A percentile compares a stretch with the other conserved stretches of the same genome.
Conservation (phyloP, 2,888 invertebrate species). For the Asteroscopus sphinx region DNA sequence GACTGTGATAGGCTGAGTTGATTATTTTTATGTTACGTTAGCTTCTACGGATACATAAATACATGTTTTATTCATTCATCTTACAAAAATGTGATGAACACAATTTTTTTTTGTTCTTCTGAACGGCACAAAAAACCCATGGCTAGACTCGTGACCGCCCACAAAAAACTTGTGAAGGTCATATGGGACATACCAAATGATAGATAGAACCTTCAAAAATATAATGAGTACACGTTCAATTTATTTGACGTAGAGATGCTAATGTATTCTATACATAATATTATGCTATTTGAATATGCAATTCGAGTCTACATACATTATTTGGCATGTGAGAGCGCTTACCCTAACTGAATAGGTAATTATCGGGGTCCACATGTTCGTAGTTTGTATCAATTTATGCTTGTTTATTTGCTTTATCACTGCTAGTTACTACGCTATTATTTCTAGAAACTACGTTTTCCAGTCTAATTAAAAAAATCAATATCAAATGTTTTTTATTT, state of each 20-base stretch:
- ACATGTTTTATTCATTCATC: conserved; percentile 22
- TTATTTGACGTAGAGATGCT: conserved; percentile 10
- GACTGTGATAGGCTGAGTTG: no score
- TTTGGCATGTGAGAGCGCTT: conserved; percentile 23
- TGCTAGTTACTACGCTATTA: neutral
- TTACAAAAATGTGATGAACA: no score
- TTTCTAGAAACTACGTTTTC: neutral
- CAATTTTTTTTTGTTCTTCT: no score
- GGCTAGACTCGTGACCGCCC: conserved; percentile 20
- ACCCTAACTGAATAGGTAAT: conserved; percentile 11
- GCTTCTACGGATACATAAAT: neutral
- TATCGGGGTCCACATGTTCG: neutral
- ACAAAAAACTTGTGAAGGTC: conserved; percentile 45
- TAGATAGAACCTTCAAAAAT: conserved; percentile 23
- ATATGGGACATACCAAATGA: conserved; percentile 15
- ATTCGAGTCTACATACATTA: conserved; percentile 13
- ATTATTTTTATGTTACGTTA: no score
- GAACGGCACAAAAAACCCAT: conserved; percentile 25
- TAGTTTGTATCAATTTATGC: no score
- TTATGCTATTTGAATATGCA: conserved; percentile 22
- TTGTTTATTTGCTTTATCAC: no score
- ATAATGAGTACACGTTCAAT: conserved; percentile 15
- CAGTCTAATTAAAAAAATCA: neutral
- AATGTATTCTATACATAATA: conserved; percentile 30
- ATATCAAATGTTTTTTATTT: no score